Evolutionary conservation across 2,888 invertebrate species (phyloP).

Genomic region (Meta bourneti): DNA sequence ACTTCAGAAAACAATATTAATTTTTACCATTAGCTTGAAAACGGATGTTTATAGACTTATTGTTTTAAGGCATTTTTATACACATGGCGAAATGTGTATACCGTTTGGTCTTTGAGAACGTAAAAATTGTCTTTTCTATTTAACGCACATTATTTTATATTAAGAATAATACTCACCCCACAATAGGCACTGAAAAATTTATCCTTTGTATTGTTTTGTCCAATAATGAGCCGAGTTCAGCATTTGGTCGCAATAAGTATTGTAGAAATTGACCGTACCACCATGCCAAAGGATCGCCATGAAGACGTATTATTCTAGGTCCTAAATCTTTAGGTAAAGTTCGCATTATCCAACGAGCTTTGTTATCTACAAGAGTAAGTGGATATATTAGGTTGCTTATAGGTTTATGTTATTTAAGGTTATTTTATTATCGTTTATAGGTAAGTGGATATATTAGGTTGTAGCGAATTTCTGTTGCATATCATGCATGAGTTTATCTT

Average conservation of each 20-base stretch:
- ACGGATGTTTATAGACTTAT: too few relatives aligned
- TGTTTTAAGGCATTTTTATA: too few relatives aligned
- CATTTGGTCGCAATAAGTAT: conserved; percentile 73
- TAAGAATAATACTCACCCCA: conserved; percentile 37
- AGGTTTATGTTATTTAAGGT: background rate
- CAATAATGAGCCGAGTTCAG: conserved; percentile 8
- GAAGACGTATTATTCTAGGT: conserved; percentile 46
- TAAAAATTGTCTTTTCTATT: too few relatives aligned
- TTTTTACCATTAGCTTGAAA: too few relatives aligned
- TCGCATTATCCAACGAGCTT: conserved; percentile 59
- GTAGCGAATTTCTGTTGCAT: too few relatives aligned
- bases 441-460: too few relatives aligned
- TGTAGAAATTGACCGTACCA: conserved; percentile 77
- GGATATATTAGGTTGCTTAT: background rate
- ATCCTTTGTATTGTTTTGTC: background rate
- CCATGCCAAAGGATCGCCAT: conserved; percentile 75
- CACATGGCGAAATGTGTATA: too few relatives aligned
- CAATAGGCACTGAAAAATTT: conserved; percentile 28
- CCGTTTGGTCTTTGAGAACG: too few relatives aligned
- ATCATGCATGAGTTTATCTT: too few relatives aligned
- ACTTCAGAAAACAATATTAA: too few relatives aligned
- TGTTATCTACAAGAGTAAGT: conserved; percentile 46
- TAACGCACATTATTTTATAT: too few relatives aligned
- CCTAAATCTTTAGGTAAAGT: conserved; percentile 67
- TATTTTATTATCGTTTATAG: background rate